Evolutionary conservation across 2,888 invertebrate species (phyloP).

Genomic region (Sceliomorpha sp.): DNA sequence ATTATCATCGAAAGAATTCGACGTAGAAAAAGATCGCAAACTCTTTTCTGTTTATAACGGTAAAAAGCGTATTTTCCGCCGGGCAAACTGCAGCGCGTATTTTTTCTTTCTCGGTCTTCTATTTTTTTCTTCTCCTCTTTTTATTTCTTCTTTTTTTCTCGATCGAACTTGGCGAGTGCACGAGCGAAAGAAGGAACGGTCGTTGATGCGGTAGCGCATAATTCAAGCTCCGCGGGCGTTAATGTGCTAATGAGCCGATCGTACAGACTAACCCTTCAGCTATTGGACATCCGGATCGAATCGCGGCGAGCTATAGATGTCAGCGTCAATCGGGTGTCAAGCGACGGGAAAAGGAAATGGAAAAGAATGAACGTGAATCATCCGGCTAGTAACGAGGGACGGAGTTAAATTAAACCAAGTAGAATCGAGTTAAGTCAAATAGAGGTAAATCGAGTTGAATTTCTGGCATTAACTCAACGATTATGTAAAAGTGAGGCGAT

Average conservation of each 20-base stretch:
- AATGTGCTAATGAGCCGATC: conserved; percentile 52
- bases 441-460: too few species aligned
- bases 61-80: conserved; percentile 23
- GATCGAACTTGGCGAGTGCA: conserved; percentile 19
- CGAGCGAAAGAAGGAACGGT: conserved; percentile 35
- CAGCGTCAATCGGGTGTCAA: conserved; percentile 44
- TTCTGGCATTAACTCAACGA: too few species aligned
- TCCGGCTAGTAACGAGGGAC: conserved; percentile 37
- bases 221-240: conserved; percentile 35
- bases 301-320: conserved; percentile 42
- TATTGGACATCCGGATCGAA: conserved; percentile 51
- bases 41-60: conserved; percentile 23
- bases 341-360: conserved; percentile 39
- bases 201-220: conserved; percentile 6
- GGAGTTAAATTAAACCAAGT: conserved; percentile 49
- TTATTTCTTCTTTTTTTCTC: conserved; percentile 28
- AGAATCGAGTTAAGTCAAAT: too few species aligned
- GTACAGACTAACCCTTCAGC: conserved; percentile 40
- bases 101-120: too few species aligned
- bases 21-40: conserved; percentile 16
- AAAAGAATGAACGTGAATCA: conserved; percentile 41
- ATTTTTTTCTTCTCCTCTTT: background rate
- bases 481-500: too few species aligned
- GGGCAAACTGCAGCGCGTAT: conserved; percentile 32
- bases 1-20: conserved; percentile 31